Conservation (phyloP, 2,797 vertebrate genomes). For the Rhabdophis nuchalis region DNA sequence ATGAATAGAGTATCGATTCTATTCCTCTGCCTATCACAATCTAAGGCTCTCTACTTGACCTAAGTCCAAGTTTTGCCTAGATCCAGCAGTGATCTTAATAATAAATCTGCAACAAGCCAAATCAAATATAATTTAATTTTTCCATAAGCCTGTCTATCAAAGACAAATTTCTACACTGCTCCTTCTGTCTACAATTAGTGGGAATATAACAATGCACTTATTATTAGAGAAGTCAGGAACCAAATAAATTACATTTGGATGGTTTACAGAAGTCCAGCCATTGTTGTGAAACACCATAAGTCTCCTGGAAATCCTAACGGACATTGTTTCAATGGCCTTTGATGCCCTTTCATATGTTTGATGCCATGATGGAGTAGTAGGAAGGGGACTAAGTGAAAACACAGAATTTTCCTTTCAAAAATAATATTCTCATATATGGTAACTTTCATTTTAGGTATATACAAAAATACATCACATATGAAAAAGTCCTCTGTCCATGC, state of each 20-base stretch:
- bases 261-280: not conserved
- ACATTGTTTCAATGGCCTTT: not conserved
- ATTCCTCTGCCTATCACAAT: not conserved
- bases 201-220: not conserved
- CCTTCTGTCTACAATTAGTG: not conserved
- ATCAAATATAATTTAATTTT: not conserved
- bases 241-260: not conserved
- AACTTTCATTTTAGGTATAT: not conserved
- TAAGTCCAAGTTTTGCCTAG: not conserved
- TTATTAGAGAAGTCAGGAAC: not conserved
- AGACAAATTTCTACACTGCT: not conserved
- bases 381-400: not conserved
- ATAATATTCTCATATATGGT: not conserved
- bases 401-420: not conserved
- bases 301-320: not conserved
- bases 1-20: not conserved
- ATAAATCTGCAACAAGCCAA: not conserved
- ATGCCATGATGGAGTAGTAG: not conserved
- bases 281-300: not conserved
- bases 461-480: not conserved
- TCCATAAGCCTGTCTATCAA: not conserved
- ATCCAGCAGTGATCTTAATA: not conserved
- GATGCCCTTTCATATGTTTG: not conserved
- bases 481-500: not conserved
- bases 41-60: not conserved